Conservation (phyloP, 1,140 invertebrate species). For the Steinernema khuongi region DNA sequence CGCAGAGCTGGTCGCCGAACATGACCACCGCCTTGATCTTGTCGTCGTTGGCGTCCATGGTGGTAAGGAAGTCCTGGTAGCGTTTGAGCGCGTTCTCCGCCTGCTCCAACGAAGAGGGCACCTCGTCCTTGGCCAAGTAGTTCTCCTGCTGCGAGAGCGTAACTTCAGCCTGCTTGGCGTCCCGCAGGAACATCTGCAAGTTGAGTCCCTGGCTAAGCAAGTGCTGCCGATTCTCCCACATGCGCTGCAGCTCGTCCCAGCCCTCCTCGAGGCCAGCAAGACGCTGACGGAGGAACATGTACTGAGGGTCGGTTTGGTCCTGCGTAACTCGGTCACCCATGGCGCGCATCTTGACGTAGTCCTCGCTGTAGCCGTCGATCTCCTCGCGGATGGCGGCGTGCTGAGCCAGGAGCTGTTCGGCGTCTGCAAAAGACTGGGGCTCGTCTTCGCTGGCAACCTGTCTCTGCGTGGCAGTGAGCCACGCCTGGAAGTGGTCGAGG, state of each 20-base stretch:
- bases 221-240: conserved; percentile 98
- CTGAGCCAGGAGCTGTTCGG: conserved; percentile 85
- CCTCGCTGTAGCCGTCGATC: conserved; percentile 95
- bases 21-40: conserved; percentile 82
- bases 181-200: conserved; percentile 81
- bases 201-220: conserved; percentile 82
- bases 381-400: conserved; percentile 97
- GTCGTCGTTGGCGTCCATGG: conserved; percentile 99
- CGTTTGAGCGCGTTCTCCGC: conserved; percentile 93
- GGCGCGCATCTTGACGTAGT: conserved; percentile 98
- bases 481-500: conserved; percentile 97
- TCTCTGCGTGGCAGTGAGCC: conserved; percentile 89
- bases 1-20: conserved; percentile 79
- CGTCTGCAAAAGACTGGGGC: conserved; percentile 87
- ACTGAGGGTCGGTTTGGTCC: conserved; percentile 78
- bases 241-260: conserved; percentile 96
- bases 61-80: conserved; percentile 96
- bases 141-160: conserved; percentile 95
- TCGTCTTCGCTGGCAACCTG: conserved; percentile 90
- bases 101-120: conserved; percentile 85
- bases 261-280: conserved; percentile 94
- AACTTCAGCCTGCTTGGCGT: conserved; percentile 94
- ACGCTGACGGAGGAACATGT: conserved; percentile 64
- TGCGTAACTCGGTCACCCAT: conserved; percentile 90
- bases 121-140: conserved; percentile 85